These are phyloP conservation scores for Galbula dea DNA, from an alignment of 2,113 vertebrate species.

Conservation along the genomic window DNA sequence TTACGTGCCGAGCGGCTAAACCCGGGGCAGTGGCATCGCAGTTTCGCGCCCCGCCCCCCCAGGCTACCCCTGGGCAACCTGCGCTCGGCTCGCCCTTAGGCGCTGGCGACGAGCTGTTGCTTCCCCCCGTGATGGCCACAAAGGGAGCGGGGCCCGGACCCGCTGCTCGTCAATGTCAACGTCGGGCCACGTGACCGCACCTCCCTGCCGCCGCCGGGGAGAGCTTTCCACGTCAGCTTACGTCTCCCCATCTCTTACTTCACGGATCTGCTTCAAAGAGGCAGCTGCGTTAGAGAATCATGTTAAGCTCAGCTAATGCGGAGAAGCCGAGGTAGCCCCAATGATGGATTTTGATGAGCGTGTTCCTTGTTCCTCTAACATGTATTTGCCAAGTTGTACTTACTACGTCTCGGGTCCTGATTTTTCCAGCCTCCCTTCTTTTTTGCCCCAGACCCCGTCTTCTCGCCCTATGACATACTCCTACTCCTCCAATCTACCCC, in stretches of 20 bases:
- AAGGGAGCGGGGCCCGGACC: conserved; percentile 74
- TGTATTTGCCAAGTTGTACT: conserved; percentile 99
- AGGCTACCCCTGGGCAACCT: neutral
- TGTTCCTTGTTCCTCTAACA: conserved; percentile 95
- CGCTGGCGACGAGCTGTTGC: conserved; percentile 77
- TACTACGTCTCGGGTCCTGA: conserved; percentile 98
- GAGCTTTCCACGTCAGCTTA: conserved; percentile 99
- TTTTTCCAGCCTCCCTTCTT: conserved; percentile 96
- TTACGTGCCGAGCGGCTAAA: neutral
- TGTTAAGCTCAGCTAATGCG: conserved; percentile 90
- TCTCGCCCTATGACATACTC: conserved; percentile 97
- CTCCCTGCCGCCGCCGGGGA: conserved; percentile 98
- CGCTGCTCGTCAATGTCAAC: conserved; percentile 96
- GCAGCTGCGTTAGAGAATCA: conserved; percentile 93
- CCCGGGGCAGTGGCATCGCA: neutral
- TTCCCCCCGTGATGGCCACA: conserved; percentile 81
- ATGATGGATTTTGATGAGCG: conserved; percentile 99
- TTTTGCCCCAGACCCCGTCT: conserved; percentile 96
- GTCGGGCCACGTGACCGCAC: conserved; percentile 98
- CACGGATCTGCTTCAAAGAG: conserved; percentile 95
- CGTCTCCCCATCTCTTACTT: conserved; percentile 96
- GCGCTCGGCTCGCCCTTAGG: conserved; percentile 17
- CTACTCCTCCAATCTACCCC: conserved; percentile 94
- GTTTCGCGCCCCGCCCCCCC: neutral
- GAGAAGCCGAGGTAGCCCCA: conserved; percentile 83